Percentiles rank a stretch among this genome's conserved stretches.
Conservation (phyloP, 1,140 invertebrate species). For the Drosophila tani region DNA sequence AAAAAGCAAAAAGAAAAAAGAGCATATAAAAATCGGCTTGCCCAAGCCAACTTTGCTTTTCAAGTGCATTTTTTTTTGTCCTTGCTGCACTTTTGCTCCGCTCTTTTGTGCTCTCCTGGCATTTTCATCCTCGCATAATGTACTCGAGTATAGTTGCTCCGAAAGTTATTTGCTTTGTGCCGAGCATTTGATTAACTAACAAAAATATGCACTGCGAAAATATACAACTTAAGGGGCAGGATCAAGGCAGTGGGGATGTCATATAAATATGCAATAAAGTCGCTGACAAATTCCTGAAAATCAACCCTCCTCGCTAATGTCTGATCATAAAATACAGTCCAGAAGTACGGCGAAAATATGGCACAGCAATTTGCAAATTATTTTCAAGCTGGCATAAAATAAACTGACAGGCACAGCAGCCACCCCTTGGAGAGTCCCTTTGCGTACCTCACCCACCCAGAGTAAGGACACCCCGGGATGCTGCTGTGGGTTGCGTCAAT, state of each 20-base stretch:
- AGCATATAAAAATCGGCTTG: not conserved
- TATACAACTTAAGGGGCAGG: slow-evolving; percentile 16
- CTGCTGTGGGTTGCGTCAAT: slow-evolving; percentile 41
- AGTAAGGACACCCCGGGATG: slow-evolving; percentile 18
- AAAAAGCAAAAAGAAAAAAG: too few relatives aligned
- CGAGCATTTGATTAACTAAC: slow-evolving; percentile 74
- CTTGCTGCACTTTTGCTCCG: slow-evolving; percentile 2
- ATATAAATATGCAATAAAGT: slow-evolving; percentile 70
- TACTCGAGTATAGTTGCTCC: slow-evolving; percentile 48
- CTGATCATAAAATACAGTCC: slow-evolving; percentile 68
- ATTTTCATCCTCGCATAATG: slow-evolving; percentile 39
- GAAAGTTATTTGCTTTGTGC: slow-evolving; percentile 60
- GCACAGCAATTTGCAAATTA: slow-evolving; percentile 81
- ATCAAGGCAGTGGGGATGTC: not conserved
- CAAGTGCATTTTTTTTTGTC: not conserved
- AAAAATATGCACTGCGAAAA: slow-evolving; percentile 49
- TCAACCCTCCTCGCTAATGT: slow-evolving; percentile 70
- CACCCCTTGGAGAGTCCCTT: not conserved
- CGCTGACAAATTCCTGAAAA: slow-evolving; percentile 28
- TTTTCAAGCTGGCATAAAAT: slow-evolving; percentile 80
- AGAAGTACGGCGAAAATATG: slow-evolving; percentile 56
- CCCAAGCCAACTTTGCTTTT: not conserved
- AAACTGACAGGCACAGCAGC: slow-evolving; percentile 66
- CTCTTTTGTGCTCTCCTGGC: slow-evolving; percentile 25
- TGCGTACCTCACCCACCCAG: not conserved